A percentile compares a stretch with the other conserved stretches of the same genome.
Evolutionary conservation across 2,113 vertebrate species (phyloP).

Genomic region (Piliocolobus tephrosceles): DNA sequence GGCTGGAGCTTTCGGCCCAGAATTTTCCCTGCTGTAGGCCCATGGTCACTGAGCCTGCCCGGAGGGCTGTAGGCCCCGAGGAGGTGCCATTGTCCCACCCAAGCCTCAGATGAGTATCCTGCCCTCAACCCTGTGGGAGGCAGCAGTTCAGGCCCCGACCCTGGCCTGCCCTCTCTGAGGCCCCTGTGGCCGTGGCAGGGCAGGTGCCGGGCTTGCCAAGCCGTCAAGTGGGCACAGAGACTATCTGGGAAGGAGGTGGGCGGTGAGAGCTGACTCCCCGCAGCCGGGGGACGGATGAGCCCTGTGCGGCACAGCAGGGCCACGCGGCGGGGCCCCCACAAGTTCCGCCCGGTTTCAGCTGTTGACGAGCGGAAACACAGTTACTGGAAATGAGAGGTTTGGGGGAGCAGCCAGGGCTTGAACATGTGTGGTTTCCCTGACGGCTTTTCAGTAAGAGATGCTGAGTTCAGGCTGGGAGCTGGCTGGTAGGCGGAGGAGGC

Average conservation of each 20-base stretch:
- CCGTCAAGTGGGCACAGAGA: background rate
- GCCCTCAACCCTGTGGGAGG: background rate
- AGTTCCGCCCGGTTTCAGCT: constrained; percentile 56
- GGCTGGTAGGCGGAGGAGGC: background rate
- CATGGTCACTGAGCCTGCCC: accelerated
- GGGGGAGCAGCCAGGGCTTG: constrained; percentile 15
- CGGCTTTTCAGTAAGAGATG: background rate
- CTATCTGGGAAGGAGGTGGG: background rate
- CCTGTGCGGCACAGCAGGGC: background rate
- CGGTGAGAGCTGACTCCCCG: background rate
- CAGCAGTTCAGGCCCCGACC: accelerated
- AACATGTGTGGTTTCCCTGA: constrained; percentile 2
- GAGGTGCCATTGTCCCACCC: accelerated
- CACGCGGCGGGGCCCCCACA: background rate
- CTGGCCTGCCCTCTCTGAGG: background rate
- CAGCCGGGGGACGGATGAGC: background rate
- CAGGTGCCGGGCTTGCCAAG: too few species aligned
- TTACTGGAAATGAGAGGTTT: constrained; percentile 73
- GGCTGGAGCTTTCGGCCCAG: background rate
- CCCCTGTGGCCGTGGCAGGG: background rate
- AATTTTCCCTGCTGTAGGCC: too few species aligned
- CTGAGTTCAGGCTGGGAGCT: background rate
- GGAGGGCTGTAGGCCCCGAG: accelerated
- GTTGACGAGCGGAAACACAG: constrained; percentile 53
- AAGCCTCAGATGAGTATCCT: background rate